Evolutionary conservation across 2,888 invertebrate genomes (phyloP).

Genomic region (Digitonthophagus gazella): DNA sequence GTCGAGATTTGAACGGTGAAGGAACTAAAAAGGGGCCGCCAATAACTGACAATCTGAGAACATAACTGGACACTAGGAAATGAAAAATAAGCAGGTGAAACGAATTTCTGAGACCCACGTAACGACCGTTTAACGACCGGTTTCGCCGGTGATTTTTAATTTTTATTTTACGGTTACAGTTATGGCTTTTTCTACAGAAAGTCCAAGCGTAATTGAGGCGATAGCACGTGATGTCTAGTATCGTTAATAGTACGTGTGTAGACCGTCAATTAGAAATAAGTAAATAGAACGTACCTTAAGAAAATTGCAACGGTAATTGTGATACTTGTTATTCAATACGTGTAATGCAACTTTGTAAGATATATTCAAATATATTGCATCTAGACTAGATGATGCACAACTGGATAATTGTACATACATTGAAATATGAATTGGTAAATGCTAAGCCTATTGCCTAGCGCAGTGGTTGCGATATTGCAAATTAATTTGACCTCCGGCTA

Average conservation of each 20-base stretch:
- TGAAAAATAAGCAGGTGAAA: background rate
- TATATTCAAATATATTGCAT: no score
- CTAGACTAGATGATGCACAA: no score
- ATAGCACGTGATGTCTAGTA: background rate
- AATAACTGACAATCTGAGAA: background rate
- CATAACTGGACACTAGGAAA: background rate
- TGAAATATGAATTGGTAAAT: background rate
- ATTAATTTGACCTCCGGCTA: background rate
- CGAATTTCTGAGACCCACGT: background rate
- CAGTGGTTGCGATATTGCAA: background rate
- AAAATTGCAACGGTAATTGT: no score
- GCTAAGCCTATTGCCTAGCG: background rate
- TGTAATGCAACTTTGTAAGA: no score
- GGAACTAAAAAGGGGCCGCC: background rate
- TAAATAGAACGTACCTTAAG: background rate
- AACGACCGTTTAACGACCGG: background rate
- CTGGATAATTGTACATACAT: background rate
- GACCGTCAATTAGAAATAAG: background rate
- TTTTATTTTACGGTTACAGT: background rate
- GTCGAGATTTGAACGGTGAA: background rate
- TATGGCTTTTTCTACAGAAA: background rate
- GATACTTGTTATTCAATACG: no score
- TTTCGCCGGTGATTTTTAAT: background rate
- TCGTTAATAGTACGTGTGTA: background rate
- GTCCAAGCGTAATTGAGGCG: background rate